Conservation (phyloP, 2,113 vertebrate species). For the Sturnus vulgaris region DNA sequence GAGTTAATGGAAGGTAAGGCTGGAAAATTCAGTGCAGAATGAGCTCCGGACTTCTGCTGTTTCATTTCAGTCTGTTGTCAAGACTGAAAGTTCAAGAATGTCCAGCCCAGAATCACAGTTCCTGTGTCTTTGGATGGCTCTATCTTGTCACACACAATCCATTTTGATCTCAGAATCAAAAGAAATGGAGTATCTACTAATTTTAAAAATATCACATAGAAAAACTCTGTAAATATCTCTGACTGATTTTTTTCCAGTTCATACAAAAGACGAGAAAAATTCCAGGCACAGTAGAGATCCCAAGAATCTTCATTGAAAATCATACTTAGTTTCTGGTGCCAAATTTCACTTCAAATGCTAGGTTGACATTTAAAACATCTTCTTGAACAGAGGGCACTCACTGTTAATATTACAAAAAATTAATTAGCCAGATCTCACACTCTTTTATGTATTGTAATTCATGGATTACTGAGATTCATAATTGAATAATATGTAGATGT, state of each 20-base stretch:
- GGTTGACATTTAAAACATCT: conserved; percentile 64
- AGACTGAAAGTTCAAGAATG: not conserved
- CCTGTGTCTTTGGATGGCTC: not conserved
- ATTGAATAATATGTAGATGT: conserved; percentile 75
- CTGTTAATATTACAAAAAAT: conserved; percentile 38
- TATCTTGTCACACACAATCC: not conserved
- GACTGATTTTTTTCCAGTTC: not conserved
- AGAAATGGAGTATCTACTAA: fast-evolving
- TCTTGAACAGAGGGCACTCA: conserved; percentile 51
- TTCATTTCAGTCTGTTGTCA: not conserved
- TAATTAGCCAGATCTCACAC: conserved; percentile 59
- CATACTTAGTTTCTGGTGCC: not conserved
- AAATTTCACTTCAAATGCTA: conserved; percentile 29
- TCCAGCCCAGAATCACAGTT: not conserved
- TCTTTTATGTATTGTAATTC: conserved; percentile 71
- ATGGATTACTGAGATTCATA: conserved; percentile 70
- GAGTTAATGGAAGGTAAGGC: not conserved
- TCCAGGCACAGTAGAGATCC: not conserved
- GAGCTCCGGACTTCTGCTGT: not conserved
- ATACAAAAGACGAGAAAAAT: not conserved
- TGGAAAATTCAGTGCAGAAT: not conserved
- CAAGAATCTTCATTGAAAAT: conserved; percentile 8
- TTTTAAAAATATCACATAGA: not conserved
- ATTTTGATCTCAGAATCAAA: not conserved
- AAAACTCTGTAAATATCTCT: not conserved